Conservation (phyloP, 2,113 vertebrate genomes). For the Aramus guarauna region DNA sequence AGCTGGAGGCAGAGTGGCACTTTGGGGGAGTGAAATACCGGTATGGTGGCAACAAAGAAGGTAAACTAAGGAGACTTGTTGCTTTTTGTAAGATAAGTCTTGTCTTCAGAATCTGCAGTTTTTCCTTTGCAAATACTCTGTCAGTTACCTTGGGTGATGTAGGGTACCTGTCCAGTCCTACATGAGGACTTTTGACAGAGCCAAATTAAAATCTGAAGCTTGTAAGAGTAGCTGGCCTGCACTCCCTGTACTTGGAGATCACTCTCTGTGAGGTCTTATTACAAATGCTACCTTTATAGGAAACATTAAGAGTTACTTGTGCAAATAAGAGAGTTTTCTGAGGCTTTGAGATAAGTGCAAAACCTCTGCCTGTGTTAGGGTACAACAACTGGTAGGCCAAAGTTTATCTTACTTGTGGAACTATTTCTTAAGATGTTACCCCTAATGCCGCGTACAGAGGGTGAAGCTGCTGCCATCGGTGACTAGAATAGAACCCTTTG, state of each 20-base stretch:
- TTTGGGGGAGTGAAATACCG: slow-evolving; percentile 90
- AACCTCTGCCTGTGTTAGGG: neutral
- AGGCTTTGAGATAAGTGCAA: neutral
- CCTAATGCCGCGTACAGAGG: neutral
- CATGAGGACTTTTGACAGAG: neutral
- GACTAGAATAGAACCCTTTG: neutral
- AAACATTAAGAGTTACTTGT: neutral
- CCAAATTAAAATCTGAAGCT: neutral
- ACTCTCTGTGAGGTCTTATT: neutral
- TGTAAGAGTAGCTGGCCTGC: neutral
- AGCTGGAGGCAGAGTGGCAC: slow-evolving; percentile 87
- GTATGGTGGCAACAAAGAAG: slow-evolving; percentile 91
- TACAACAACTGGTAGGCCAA: neutral
- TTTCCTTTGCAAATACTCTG: neutral
- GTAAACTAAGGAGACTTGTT: slow-evolving; percentile 67
- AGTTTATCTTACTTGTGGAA: neutral
- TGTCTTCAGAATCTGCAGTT: neutral
- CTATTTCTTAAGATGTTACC: neutral
- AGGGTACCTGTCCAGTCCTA: neutral
- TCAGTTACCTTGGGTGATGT: neutral
- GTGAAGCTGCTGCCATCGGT: neutral
- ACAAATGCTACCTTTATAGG: neutral
- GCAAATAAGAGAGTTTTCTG: neutral
- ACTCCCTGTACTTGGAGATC: neutral
- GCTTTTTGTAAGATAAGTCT: neutral